phyloP scores from a whole-genome alignment of 2,113 vertebrate species.

The Scytalopus superciliaris region DNA sequence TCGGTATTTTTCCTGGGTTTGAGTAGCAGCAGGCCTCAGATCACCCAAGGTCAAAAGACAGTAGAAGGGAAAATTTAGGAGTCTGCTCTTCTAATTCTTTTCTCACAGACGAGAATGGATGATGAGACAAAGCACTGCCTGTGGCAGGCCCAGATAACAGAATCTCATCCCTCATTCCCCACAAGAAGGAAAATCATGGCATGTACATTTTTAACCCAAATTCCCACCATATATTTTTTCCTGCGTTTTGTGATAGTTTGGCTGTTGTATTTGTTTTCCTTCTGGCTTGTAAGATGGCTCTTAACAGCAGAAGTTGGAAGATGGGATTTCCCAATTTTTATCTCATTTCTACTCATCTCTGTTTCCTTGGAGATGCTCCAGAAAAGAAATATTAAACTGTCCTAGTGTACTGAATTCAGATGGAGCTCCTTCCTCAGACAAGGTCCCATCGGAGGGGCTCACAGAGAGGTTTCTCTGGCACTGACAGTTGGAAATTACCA shows the following conservation, averaged over 20 bases:
- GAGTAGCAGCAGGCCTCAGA: neutral
- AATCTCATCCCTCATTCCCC: neutral
- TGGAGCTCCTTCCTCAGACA: conserved; percentile 22
- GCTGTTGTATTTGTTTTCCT: neutral
- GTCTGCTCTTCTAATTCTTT: neutral
- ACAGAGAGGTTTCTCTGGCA: neutral
- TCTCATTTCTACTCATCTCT: neutral
- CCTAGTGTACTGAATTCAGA: conserved; percentile 48
- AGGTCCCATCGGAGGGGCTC: conserved; percentile 8
- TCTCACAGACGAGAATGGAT: neutral
- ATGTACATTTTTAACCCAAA: neutral
- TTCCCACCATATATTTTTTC: neutral
- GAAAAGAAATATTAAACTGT: conserved; percentile 31
- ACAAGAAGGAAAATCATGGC: neutral
- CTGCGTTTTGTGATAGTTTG: neutral
- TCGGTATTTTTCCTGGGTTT: neutral
- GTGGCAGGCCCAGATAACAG: neutral
- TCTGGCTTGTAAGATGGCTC: neutral
- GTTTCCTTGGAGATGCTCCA: conserved; percentile 52
- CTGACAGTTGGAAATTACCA: conserved; percentile 46
- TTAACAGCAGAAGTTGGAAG: neutral
- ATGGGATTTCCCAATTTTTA: neutral
- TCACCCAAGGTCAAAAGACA: neutral
- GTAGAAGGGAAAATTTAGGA: neutral
- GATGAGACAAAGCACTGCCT: neutral